Conservation (phyloP, 2,113 vertebrate genomes). For the Melanerpes aurifrons region DNA sequence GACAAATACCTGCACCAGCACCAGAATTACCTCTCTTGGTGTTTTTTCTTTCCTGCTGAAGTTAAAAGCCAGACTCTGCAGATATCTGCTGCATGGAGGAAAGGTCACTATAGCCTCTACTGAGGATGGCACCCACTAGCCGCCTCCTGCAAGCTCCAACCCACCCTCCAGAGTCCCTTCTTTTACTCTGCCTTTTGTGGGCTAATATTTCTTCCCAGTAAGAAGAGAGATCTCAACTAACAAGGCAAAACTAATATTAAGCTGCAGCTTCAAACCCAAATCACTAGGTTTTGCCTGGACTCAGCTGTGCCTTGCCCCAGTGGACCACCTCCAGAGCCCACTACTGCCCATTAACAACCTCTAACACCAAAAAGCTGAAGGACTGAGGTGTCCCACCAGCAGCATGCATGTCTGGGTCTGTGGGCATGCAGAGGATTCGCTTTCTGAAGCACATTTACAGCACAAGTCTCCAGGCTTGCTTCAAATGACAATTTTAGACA, state of each 20-base stretch:
- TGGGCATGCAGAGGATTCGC: neutral
- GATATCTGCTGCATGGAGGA: neutral
- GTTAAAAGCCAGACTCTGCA: neutral
- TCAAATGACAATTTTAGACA: neutral
- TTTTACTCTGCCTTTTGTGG: neutral
- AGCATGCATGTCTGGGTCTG: neutral
- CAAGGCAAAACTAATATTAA: neutral
- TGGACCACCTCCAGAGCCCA: accelerated
- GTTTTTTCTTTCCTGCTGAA: neutral
- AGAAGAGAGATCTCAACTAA: neutral
- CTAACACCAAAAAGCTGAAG: accelerated
- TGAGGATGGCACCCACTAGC: neutral
- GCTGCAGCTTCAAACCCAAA: neutral
- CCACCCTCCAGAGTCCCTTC: neutral
- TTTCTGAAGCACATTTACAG: neutral
- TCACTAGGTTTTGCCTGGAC: neutral
- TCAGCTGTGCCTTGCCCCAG: neutral
- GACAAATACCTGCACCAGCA: neutral
- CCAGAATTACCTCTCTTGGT: neutral
- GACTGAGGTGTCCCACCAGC: neutral
- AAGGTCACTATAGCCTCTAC: neutral
- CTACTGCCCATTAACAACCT: neutral
- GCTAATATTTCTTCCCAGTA: neutral
- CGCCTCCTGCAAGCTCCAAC: neutral
- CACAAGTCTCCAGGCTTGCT: neutral